Evolutionary conservation across 2,113 vertebrate species (phyloP), one percentile per base, ranked within the genome.

Genomic region (Grus americana): DNA sequence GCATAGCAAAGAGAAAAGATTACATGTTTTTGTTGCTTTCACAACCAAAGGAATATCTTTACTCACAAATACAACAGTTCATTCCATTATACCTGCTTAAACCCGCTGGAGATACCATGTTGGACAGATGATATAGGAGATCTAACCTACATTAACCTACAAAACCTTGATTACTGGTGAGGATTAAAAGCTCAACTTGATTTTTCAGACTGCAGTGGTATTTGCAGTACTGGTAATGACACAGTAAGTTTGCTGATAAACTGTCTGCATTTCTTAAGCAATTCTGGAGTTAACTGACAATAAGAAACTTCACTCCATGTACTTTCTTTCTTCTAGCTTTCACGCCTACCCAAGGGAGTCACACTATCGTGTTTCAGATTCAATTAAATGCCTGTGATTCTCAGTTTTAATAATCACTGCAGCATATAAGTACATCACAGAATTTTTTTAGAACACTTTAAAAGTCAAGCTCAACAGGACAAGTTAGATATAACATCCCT

Each of bases 371-470:
- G 32, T 70, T 92, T 92, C 78, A 90, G 59, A 76, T 80, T 93
- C 79, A 86, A 23, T 86, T 91, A 93, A 88, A 92, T 62, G 87
- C 10, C 68, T 88, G 55, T 74, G 63, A 90, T 86, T 92, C 82
- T 80, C 74, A 82, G 74, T 55, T 67, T 93, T 94, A 92, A 92
- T 78, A 94, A 96, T 49, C 68, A 80, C 55, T 86, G 82, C 82
- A 80, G 74, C 81, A 88, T 22, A 7, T 32, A 96, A 90, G 47
- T 55, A 88, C 67, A 86, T 61, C n/a, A 88, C 26, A 52, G n/a
- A 74, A 21, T 46, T 90, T 76, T 75, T 83, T 55, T 58, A 84
- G 38, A 75, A 79, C 26, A 29, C 50, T 86, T 79, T 76, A 74
- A 47, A 93, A 93, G 74, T 74, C 79, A 94, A 78, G 47, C 59